phyloP scores from a whole-genome alignment of 2,888 invertebrate genomes.

The Lithophane socia region DNA sequence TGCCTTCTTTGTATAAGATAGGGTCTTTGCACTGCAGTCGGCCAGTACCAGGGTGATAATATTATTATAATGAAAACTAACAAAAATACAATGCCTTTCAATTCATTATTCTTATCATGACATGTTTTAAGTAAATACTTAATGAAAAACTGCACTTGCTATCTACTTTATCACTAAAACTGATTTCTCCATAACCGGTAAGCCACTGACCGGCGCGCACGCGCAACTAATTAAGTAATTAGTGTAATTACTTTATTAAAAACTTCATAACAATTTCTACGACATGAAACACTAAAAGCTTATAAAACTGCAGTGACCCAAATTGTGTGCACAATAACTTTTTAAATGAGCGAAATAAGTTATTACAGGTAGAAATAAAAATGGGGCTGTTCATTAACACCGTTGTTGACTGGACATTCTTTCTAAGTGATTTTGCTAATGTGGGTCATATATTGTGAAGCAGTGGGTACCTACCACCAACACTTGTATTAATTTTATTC shows the following conservation, averaged over 20 bases:
- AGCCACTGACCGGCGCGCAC: too few species aligned
- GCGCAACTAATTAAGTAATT: too few species aligned
- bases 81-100: background rate
- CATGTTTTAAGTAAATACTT: background rate
- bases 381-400: constrained; percentile 27
- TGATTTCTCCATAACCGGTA: background rate
- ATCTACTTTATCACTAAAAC: background rate
- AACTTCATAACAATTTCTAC: constrained; percentile 6
- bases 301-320: constrained; percentile 61
- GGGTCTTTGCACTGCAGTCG: background rate
- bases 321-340: constrained; percentile 44
- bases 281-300: constrained; percentile 11
- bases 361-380: constrained; percentile 36
- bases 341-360: constrained; percentile 50
- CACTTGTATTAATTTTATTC: constrained; percentile 19
- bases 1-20: background rate
- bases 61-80: background rate
- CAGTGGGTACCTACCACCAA: constrained; percentile 26
- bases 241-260: constrained; percentile 2
- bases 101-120: background rate
- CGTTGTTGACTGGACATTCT: constrained; percentile 18
- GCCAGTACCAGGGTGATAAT: background rate
- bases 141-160: background rate
- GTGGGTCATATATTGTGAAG: constrained; percentile 8
- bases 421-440: constrained; percentile 30